Percentiles rank a stretch among this genome's conserved stretches.
Evolutionary conservation across 1,140 invertebrate genomes (phyloP).

Genomic region (Brachionus sp.): DNA sequence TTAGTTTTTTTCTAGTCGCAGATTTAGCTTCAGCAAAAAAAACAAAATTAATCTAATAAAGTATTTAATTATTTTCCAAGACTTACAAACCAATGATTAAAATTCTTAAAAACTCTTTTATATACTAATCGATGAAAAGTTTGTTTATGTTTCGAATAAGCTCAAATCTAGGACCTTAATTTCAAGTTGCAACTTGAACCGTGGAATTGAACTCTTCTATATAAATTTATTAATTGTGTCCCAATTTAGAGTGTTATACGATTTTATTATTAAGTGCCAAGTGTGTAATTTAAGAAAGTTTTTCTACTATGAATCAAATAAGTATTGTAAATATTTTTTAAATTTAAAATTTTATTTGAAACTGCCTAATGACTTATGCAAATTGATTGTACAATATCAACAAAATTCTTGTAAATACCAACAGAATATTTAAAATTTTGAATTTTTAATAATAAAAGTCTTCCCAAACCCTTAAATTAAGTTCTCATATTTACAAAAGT

Average conservation of each 20-base stretch:
- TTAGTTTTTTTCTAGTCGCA: not conserved
- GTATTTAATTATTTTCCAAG: slow-evolving; percentile 31
- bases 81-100: slow-evolving; percentile 15
- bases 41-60: slow-evolving; percentile 41
- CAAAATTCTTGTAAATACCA: not conserved
- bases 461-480: not conserved
- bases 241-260: not conserved
- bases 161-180: not conserved
- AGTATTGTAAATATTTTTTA: not conserved
- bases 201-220: slow-evolving; percentile 34
- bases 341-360: not conserved
- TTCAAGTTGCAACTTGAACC: slow-evolving; percentile 19
- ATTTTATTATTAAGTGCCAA: not conserved
- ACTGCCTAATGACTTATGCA: slow-evolving; percentile 31
- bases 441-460: not conserved
- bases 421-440: not conserved
- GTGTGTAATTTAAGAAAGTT: slow-evolving; percentile 18
- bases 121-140: not conserved
- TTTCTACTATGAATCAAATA: not conserved
- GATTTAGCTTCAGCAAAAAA: not conserved
- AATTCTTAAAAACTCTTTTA: slow-evolving; percentile 6
- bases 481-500: not conserved
- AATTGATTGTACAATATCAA: slow-evolving; percentile 12
- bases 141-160: slow-evolving; percentile 23
- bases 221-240: slow-evolving; percentile 29